These are phyloP conservation scores for Amphiprion clarkii DNA, from an alignment of 2,797 vertebrate genomes.

Conservation along the genomic window DNA sequence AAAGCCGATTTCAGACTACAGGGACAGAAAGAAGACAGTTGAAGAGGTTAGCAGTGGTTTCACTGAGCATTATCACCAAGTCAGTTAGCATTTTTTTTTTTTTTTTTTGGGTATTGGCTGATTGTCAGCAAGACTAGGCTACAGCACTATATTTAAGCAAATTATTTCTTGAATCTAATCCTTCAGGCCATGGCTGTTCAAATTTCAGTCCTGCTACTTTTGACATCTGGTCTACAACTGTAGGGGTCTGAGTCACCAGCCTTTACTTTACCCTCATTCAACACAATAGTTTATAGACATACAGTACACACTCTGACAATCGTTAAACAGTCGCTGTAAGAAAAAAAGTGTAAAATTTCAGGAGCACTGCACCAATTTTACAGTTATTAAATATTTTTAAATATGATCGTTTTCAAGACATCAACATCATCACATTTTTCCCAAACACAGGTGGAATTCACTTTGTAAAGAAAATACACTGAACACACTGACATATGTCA, in stretches of 20 bases:
- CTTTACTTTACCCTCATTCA: constrained; percentile 14
- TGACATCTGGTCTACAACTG: constrained; percentile 47
- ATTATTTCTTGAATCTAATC: constrained; percentile 18
- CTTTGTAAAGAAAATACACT: not conserved
- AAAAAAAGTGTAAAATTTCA: not conserved
- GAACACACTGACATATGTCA: not conserved
- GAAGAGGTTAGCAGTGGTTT: not conserved
- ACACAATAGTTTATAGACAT: too few species aligned
- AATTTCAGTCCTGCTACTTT: constrained; percentile 24
- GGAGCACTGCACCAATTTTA: not conserved
- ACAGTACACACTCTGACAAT: too few species aligned
- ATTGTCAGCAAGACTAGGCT: not conserved
- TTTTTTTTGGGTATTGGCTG: constrained; percentile 15
- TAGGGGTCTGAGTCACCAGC: constrained; percentile 49
- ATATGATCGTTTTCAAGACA: too few species aligned
- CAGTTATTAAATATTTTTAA: too few species aligned
- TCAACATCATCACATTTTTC: not conserved
- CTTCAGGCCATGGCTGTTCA: constrained; percentile 16
- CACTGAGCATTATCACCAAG: not conserved
- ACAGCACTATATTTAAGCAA: constrained; percentile 10
- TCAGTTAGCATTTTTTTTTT: constrained; percentile 10
- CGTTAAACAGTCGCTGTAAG: not conserved
- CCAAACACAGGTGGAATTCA: not conserved
- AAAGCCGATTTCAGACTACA: constrained; percentile 88
- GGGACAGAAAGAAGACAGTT: constrained; percentile 28